Evolutionary conservation across 1,140 invertebrate genomes (phyloP), one percentile per base, ranked within the genome.

Genomic region (Leptonema lineaticorne): DNA sequence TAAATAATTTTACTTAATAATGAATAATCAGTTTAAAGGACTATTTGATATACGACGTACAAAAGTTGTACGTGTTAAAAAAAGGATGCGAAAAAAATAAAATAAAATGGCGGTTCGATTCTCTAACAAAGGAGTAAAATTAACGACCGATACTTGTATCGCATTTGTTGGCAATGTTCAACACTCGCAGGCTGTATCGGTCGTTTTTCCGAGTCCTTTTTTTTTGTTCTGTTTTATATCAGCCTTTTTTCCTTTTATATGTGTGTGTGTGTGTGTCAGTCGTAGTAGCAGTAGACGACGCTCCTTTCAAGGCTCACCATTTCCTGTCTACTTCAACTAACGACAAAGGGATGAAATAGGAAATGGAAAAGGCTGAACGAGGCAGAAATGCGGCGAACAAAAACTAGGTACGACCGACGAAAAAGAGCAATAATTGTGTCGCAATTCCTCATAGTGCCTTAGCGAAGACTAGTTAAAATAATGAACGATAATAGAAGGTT

Each of bases 401-500:
- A n/a, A n/a, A n/a, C n/a, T n/a, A n/a, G n/a, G n/a, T n/a, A n/a
- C n/a, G n/a, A n/a, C n/a, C n/a, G n/a, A n/a, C n/a, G 45, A 22
- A 60, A 62, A 45, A 62, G 59, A 62, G 59, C 59, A 62, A 45
- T 62, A 62, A 62, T 62, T 62, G 59, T 62, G 41, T 62, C 59
- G 30, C 59, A 33, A 62, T 62, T 62, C 59, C 45, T 62, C 59
- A 62, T 62, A 11, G n/a, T 45, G 59, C 8, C 18, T 9, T 9
- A 24, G 50, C 45, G 18, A 62, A 22, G 45, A 24, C 37, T 37
- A 62, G 59, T 62, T 59, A 62, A 45, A 62, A 62, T 45, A 62
- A 45, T 45, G 29, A 27, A 20, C 2, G 22, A 53, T 16, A 41
- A 16, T 41, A 16, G 37, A 16, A n/a, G n/a, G n/a, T n/a, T n/a